phyloP scores from a whole-genome alignment of 2,797 vertebrate species.

The Cuniculus paca region DNA sequence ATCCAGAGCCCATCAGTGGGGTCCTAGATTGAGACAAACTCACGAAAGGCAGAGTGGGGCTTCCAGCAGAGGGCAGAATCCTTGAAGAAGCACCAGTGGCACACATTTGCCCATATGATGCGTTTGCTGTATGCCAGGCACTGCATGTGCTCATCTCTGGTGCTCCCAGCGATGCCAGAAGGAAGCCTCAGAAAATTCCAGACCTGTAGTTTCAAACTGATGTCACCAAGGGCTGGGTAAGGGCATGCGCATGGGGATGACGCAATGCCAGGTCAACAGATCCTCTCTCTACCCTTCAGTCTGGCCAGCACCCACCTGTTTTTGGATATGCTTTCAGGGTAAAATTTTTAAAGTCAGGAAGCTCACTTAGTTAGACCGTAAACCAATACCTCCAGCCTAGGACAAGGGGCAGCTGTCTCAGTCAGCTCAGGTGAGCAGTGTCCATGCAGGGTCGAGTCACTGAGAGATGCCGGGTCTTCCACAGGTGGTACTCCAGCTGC shows the following conservation, averaged over 20 bases:
- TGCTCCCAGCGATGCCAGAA: not conserved
- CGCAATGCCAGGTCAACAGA: not conserved
- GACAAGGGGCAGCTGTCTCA: not conserved
- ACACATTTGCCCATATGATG: accelerated
- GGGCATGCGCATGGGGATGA: accelerated
- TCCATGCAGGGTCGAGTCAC: not conserved
- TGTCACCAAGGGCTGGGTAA: not conserved
- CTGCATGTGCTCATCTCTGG: not conserved
- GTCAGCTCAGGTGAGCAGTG: not conserved
- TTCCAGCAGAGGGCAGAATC: not conserved
- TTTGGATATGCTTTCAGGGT: not conserved
- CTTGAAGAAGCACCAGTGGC: not conserved
- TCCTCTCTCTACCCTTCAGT: not conserved
- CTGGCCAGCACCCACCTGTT: not conserved
- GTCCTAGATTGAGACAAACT: too few species aligned
- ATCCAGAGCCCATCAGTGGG: accelerated
- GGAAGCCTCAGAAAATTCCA: not conserved
- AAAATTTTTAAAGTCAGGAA: not conserved
- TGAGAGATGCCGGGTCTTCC: not conserved
- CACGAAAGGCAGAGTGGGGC: not conserved
- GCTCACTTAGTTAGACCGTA: not conserved
- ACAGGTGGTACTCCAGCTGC: not conserved
- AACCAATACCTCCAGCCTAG: not conserved
- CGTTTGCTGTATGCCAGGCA: not conserved
- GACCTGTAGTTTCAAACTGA: not conserved